These are phyloP conservation scores for Melanotaenia duboulayi DNA, from an alignment of 2,113 vertebrate species.

Conservation along the genomic window DNA sequence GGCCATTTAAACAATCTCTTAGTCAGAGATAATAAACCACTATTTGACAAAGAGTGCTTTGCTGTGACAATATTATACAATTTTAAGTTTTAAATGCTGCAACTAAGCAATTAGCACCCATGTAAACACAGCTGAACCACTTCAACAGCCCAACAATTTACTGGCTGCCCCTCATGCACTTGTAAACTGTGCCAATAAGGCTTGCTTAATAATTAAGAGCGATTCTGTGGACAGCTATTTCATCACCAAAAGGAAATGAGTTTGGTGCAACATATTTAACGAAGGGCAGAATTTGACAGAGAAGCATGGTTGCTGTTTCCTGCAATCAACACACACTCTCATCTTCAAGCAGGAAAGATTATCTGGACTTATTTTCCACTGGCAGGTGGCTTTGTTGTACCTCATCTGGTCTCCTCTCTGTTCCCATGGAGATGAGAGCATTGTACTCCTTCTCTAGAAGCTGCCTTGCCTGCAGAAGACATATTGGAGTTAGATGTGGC, in stretches of 20 bases:
- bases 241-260: background rate
- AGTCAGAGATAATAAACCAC: background rate
- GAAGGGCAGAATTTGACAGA: slow-evolving; percentile 20
- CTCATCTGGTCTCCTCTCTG: slow-evolving; percentile 92
- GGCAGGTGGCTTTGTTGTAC: slow-evolving; percentile 70
- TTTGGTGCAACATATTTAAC: slow-evolving; percentile 3
- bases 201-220: slow-evolving; percentile 17
- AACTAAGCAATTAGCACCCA: slow-evolving; percentile 61
- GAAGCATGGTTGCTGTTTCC: slow-evolving; percentile 8
- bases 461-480: slow-evolving; percentile 86
- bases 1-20: background rate
- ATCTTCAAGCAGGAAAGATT: slow-evolving; percentile 26
- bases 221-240: background rate
- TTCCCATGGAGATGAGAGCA: slow-evolving; percentile 90
- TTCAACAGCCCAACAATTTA: slow-evolving; percentile 31
- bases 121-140: slow-evolving; percentile 71
- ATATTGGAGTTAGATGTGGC: background rate
- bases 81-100: slow-evolving; percentile 45
- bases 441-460: slow-evolving; percentile 93
- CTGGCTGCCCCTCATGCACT: slow-evolving; percentile 19
- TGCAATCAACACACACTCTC: slow-evolving; percentile 11
- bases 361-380: slow-evolving; percentile 30
- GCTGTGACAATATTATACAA: slow-evolving; percentile 43
- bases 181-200: slow-evolving; percentile 7
- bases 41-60: slow-evolving; percentile 41